Conservation (phyloP, 2,113 vertebrate genomes). For the Heteronetta atricapilla region DNA sequence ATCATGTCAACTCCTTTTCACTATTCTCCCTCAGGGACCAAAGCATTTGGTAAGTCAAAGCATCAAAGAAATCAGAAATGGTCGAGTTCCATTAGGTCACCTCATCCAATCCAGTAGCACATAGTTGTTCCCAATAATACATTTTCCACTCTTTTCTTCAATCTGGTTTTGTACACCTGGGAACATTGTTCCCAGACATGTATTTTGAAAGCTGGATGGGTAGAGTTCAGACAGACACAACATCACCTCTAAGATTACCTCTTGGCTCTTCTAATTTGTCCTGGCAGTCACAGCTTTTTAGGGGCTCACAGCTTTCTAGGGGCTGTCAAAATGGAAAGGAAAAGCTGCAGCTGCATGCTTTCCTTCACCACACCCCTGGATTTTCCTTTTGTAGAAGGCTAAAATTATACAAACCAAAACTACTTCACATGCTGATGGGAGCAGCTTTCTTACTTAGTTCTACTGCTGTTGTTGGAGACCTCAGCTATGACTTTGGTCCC, state of each 20-base stretch:
- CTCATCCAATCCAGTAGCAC: constrained; percentile 7
- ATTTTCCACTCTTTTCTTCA: not conserved
- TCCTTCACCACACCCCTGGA: not conserved
- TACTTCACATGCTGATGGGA: not conserved
- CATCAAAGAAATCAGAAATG: constrained; percentile 42
- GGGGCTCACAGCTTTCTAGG: not conserved
- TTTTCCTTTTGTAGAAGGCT: not conserved
- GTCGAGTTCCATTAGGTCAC: constrained; percentile 37
- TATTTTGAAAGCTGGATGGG: not conserved
- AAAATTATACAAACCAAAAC: constrained; percentile 11
- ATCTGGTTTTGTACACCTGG: not conserved
- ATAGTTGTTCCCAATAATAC: not conserved
- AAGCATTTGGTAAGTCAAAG: constrained; percentile 43
- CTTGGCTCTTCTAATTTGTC: not conserved
- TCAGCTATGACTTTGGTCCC: not conserved
- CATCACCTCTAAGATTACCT: not conserved
- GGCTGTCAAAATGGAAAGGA: not conserved
- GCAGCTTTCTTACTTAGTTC: not conserved
- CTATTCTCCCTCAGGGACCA: not conserved
- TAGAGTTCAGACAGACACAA: not conserved
- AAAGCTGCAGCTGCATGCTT: not conserved
- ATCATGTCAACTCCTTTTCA: constrained; percentile 41
- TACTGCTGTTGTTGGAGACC: not conserved
- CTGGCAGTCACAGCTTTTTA: not conserved
- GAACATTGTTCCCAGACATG: not conserved